These are phyloP conservation scores for Drosophila robusta DNA, from an alignment of 2,888 invertebrate genomes.

Conservation along the genomic window DNA sequence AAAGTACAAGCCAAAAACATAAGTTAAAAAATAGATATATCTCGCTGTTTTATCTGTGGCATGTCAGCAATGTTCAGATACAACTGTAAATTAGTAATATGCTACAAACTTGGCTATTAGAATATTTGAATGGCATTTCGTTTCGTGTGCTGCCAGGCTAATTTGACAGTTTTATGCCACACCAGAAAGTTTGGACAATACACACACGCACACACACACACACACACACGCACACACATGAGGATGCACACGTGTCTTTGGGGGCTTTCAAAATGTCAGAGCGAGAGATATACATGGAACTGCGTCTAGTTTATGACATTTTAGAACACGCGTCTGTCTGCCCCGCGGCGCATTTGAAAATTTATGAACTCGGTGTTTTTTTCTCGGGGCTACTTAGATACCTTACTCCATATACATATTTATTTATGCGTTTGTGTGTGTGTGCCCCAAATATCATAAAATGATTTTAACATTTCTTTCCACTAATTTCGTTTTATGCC, in stretches of 20 bases:
- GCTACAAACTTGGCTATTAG: constrained; percentile 57
- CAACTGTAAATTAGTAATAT: constrained; percentile 67
- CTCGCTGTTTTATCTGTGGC: constrained; percentile 25
- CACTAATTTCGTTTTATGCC: constrained; percentile 71
- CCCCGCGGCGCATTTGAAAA: constrained; percentile 46
- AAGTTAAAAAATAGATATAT: background rate
- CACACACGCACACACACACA: constrained; percentile 5
- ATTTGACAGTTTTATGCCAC: constrained; percentile 77
- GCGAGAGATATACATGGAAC: constrained; percentile 41
- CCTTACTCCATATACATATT: background rate
- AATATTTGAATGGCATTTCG: constrained; percentile 60
- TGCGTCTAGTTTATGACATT: constrained; percentile 74
- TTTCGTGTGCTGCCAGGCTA: constrained; percentile 49
- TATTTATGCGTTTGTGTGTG: constrained; percentile 9
- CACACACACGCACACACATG: constrained; percentile 36
- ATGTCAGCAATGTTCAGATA: constrained; percentile 44
- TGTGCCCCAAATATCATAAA: constrained; percentile 62
- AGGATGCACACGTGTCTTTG: constrained; percentile 3
- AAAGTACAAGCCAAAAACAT: background rate
- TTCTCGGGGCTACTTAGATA: constrained; percentile 16
- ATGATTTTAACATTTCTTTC: constrained; percentile 65
- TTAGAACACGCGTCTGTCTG: constrained; percentile 65
- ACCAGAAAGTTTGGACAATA: constrained; percentile 46
- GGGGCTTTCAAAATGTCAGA: constrained; percentile 73
- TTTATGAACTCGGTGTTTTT: constrained; percentile 57